Conservation (phyloP, 2,888 invertebrate species). For the Stenotaenia linearis region DNA sequence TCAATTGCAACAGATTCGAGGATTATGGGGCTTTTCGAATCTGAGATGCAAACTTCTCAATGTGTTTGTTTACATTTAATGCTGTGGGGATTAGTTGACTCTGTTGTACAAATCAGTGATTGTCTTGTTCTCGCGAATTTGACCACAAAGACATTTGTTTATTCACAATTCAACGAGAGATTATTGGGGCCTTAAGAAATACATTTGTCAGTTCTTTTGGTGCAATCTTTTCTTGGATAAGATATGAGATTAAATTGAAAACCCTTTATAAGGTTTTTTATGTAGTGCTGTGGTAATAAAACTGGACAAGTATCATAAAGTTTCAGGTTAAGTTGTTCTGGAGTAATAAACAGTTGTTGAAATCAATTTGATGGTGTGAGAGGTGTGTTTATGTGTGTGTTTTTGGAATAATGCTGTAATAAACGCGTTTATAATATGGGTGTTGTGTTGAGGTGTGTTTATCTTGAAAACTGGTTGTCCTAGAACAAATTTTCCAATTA, state of each 20-base stretch:
- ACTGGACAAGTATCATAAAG: too few relatives aligned
- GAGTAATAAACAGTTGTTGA: too few relatives aligned
- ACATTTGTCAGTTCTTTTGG: background rate
- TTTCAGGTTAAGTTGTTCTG: too few relatives aligned
- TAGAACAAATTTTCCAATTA: too few relatives aligned
- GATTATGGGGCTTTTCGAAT: conserved; percentile 2
- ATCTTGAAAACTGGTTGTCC: too few relatives aligned
- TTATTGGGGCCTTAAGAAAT: background rate
- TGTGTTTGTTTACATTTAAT: conserved; percentile 20
- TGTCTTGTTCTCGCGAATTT: background rate
- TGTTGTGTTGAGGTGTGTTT: too few relatives aligned
- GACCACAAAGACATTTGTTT: background rate
- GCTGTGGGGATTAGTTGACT: background rate
- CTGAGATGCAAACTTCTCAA: background rate
- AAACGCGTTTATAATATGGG: too few relatives aligned
- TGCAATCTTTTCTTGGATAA: background rate
- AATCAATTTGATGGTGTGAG: too few relatives aligned
- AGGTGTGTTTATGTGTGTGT: too few relatives aligned
- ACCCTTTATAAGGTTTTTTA: background rate
- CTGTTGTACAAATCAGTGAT: background rate
- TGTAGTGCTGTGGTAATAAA: too few relatives aligned
- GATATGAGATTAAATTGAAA: background rate
- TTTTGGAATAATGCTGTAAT: too few relatives aligned
- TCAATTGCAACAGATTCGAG: conserved; percentile 19
- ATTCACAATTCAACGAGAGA: background rate